Evolutionary conservation across 2,888 invertebrate genomes (phyloP), one percentile per base, ranked within the genome.

Genomic region (Athalia cordata): DNA sequence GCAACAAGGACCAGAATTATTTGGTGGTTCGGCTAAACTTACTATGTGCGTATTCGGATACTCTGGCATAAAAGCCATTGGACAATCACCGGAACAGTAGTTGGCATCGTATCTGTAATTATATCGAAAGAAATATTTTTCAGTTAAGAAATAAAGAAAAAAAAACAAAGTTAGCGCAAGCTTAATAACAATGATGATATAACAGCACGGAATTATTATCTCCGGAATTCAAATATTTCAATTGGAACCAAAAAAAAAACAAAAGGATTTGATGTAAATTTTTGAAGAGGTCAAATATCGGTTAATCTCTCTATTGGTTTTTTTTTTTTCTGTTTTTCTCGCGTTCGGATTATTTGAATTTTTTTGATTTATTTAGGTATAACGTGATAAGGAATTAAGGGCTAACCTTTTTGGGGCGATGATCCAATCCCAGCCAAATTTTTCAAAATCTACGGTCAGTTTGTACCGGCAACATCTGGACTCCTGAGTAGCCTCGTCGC

Each of bases 401-500:
- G 29, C 29, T 2, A 29, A 29, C 84, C 94, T 93, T 86, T 97
- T 97, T 0, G 99, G 99, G 0, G 98, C 98, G 79, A 99, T 97
- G 86, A 99, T 96, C 95, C 98, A 99, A 88, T 98, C 97, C 98
- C 98, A 99, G 47, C 98, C 98, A 88, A 99, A 98, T 87, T 95
- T 95, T 84, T 96, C 96, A 90, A 99, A 99, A 92, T 98, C 97
- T 13, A 99, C 97, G 11, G 95, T 95, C 64, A 99, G 92, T 0
- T 98, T 98, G 90, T 98, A 98, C 4, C 98, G 95, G 88, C 99
- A 99, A 91, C 99, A 99, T 66, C 97, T 93, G 49, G 94, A 93
- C 86, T 98, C 97, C 83, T 95, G 93, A 8, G 94, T 94, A 83
- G 93, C 93, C 84, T 96, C 97, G 78, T 95, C 95, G 91, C 98